A percentile compares a stretch with the other conserved stretches of the same genome.
These are phyloP conservation scores for Otus scops DNA, from an alignment of 2,797 vertebrate genomes.

Conservation along the genomic window DNA sequence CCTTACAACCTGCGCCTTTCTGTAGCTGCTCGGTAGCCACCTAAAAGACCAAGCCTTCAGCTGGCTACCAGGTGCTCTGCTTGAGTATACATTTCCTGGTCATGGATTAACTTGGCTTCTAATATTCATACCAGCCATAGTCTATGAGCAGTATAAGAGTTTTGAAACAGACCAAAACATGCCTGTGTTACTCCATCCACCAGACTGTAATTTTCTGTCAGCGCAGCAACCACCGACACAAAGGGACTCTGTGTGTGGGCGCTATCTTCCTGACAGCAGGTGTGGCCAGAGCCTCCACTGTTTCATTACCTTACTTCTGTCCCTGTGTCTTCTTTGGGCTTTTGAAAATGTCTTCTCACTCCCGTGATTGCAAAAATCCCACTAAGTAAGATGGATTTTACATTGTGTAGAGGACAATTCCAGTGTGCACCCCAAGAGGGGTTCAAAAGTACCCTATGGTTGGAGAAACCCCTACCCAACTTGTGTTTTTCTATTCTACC, in stretches of 20 bases:
- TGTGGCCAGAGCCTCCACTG: not conserved
- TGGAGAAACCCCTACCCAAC: not conserved
- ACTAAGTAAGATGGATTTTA: not conserved
- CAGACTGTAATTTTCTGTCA: not conserved
- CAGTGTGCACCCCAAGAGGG: not conserved
- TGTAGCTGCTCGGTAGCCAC: not conserved
- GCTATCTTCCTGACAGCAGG: not conserved
- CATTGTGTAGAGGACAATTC: not conserved
- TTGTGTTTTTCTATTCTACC: not conserved
- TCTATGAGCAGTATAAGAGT: fast-evolving
- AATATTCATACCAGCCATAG: too few relatives aligned
- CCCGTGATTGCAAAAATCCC: not conserved
- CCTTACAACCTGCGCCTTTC: not conserved
- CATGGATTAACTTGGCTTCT: not conserved
- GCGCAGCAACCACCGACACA: fast-evolving
- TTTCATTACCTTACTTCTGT: not conserved
- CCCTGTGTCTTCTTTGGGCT: not conserved
- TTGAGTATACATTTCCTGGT: not conserved
- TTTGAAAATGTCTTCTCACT: not conserved
- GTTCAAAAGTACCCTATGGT: not conserved
- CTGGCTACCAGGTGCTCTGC: not conserved
- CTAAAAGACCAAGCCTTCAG: fast-evolving
- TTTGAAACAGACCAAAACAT: not conserved
- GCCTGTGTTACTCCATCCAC: not conserved
- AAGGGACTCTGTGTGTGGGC: not conserved